Percentiles rank a stretch among this genome's conserved stretches.
phyloP scores from a whole-genome alignment of 2,888 invertebrate species.

The Crocallis elinguaria region DNA sequence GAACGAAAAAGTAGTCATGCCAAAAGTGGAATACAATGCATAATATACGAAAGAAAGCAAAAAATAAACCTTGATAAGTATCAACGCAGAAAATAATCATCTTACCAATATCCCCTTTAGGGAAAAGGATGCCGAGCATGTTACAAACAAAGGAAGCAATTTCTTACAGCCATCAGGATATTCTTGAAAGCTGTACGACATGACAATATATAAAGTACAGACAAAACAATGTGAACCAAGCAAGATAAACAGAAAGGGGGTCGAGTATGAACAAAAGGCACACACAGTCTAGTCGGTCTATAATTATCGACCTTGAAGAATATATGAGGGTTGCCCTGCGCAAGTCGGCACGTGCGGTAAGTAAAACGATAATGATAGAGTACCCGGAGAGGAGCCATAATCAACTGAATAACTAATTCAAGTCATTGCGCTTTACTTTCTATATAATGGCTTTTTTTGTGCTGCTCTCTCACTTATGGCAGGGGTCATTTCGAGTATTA shows the following conservation, averaged over 20 bases:
- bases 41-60: slow-evolving; percentile 19
- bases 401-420: slow-evolving; percentile 82
- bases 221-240: slow-evolving; percentile 46
- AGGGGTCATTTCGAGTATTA: slow-evolving; percentile 62
- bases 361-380: slow-evolving; percentile 82
- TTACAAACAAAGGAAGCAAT: slow-evolving; percentile 31
- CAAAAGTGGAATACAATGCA: slow-evolving; percentile 29
- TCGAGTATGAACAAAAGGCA: slow-evolving; percentile 58
- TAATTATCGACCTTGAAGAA: slow-evolving; percentile 79
- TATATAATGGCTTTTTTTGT: slow-evolving; percentile 69
- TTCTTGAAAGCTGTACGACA: slow-evolving; percentile 23
- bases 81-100: slow-evolving; percentile 32
- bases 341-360: slow-evolving; percentile 75
- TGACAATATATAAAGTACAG: slow-evolving; percentile 11
- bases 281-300: slow-evolving; percentile 50
- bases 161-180: slow-evolving; percentile 32
- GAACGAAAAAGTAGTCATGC: slow-evolving; percentile 23
- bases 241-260: slow-evolving; percentile 50
- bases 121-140: slow-evolving; percentile 29
- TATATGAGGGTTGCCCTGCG: slow-evolving; percentile 64
- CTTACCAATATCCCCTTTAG: slow-evolving; percentile 32
- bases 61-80: slow-evolving; percentile 32
- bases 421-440: slow-evolving; percentile 74
- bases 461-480: slow-evolving; percentile 62
- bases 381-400: slow-evolving; percentile 76